Base-by-base conservation (phyloP, 2,113 vertebrate genomes). In the Notothenia rossii region DNA sequence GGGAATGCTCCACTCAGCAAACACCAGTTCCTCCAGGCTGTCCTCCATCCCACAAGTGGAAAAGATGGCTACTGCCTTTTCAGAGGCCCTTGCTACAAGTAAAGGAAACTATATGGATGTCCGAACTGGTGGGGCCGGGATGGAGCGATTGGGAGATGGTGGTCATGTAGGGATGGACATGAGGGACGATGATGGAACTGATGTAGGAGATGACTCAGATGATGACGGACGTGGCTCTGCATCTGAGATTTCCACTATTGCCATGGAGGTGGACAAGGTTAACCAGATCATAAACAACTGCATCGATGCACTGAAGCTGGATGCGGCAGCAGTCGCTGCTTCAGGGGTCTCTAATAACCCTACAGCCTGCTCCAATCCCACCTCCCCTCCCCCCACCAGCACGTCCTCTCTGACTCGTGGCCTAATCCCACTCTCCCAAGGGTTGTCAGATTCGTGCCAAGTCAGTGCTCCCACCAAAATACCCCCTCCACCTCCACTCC, bases 241-340 rank as follows among this genome's bases (percentile, higher is more conserved):
- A 1, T 97, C 98, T 2, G 98, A 99, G 89, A 99, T 99, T 92
- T 99, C 98, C 69, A 99, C 98, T 73, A 99, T 99, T 58, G 98
- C 98, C 70, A 99, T 99, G 96, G 98, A 99, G 91, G 98, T 99
- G 66, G 98, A 99, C 94, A 99, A 99, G 72, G 98, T 99, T 59
- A 99, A 99, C 90, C 98, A 99, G 94, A 99, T 99, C 80, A 99
- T 99, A 83, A 99, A 99, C 94, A 99, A 99, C 65, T 99, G 98
- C 88, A 99, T 99, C 14, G 98, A 99, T 63, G 98, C 98, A 5
- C 96, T 99, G 74, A 99, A 99, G 89, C 84, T 99, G 82, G 98
- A 99, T 90, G 97, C 97, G 20, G 90, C 96, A 91, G 83, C 96
- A 86, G 96, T 97, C 0, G 96, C 97, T 29, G 89, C 97, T 90